Conservation (phyloP, 2,888 invertebrate species). For the Pheosia tremula region DNA sequence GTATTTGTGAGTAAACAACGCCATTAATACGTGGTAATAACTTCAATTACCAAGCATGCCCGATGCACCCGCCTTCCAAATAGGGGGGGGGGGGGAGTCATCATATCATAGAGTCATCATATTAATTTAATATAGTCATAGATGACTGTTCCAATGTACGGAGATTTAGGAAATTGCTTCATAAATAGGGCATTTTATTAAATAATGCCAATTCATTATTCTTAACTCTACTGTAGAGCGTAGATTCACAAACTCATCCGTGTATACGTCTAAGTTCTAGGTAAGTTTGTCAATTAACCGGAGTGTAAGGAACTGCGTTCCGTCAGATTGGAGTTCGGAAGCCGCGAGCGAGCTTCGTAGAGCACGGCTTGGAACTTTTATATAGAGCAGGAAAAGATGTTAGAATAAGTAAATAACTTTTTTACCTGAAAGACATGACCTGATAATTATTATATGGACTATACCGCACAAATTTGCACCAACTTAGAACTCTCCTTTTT, state of each 20-base stretch:
- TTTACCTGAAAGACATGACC: background rate
- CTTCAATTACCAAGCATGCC: no score
- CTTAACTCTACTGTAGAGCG: background rate
- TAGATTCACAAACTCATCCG: background rate
- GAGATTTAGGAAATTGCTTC: no score
- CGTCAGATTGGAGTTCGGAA: background rate
- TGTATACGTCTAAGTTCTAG: background rate
- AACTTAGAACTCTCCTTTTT: no score
- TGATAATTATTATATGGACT: background rate
- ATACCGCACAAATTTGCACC: no score
- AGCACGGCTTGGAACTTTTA: constrained; percentile 1
- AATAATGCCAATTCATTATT: background rate
- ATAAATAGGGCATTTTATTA: background rate
- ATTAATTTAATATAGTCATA: no score
- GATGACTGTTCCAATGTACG: no score
- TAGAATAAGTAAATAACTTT: background rate
- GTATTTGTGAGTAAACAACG: no score
- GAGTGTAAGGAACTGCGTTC: constrained; percentile 3
- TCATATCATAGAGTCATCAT: no score
- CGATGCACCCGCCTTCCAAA: no score
- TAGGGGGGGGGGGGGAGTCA: no score
- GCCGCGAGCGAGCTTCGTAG: background rate
- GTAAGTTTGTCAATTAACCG: constrained; percentile 10
- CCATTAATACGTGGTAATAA: no score
- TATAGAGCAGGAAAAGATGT: constrained; percentile 1